A percentile compares a stretch with the other conserved stretches of the same genome.
Evolutionary conservation across 35 echinoderm and acorn worm species (phyloP).

Genomic region (Amphiura filiformis): DNA sequence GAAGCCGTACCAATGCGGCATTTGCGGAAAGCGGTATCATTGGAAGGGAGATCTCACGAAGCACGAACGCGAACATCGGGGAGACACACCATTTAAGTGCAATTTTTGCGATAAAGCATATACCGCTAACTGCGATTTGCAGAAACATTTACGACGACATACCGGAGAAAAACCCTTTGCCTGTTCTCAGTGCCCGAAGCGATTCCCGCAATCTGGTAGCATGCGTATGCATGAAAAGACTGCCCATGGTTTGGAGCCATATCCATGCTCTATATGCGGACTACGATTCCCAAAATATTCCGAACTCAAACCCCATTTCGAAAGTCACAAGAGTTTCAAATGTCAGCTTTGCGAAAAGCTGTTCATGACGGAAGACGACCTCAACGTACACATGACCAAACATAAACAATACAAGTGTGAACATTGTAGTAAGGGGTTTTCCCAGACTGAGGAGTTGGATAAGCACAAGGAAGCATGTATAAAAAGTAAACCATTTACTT

Average conservation of each 20-base stretch:
- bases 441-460: not conserved
- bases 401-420: not conserved
- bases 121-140: not conserved
- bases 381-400: not conserved
- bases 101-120: slow-evolving; percentile 10
- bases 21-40: not conserved
- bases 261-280: not conserved
- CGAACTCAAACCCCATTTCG: not conserved
- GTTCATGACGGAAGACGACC: not conserved
- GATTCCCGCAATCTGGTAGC: not conserved
- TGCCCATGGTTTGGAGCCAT: not conserved
- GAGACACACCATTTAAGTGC: slow-evolving; percentile 4
- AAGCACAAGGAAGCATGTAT: not conserved
- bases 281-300: not conserved
- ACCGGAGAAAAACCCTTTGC: slow-evolving; percentile 11
- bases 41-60: not conserved
- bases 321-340: not conserved
- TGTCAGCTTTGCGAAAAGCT: not conserved
- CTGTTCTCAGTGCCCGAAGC: not conserved
- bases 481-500: not conserved
- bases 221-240: slow-evolving; percentile 1
- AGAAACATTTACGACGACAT: not conserved
- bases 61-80: slow-evolving; percentile 13
- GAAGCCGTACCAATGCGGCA: slow-evolving; percentile 13
- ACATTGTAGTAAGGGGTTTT: not conserved